Percentiles rank a stretch among this genome's conserved stretches.
These are phyloP conservation scores for Centroberyx gerrardi DNA, from an alignment of 2,797 vertebrate species.

Conservation along the genomic window DNA sequence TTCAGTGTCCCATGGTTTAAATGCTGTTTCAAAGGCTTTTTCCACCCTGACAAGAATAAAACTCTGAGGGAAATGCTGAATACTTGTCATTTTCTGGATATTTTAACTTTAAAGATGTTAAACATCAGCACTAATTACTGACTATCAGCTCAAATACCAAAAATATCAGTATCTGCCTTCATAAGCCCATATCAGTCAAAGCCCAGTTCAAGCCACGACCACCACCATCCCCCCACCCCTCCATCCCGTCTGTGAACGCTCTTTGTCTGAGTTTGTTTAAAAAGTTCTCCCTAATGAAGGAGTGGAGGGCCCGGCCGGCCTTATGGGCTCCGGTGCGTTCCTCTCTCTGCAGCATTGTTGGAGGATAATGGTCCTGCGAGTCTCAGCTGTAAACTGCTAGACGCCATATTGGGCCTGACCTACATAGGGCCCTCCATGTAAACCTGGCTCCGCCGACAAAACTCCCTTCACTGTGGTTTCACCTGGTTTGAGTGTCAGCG, in stretches of 20 bases:
- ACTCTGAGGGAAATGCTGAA: no score
- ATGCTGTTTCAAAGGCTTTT: no score
- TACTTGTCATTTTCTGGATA: not conserved
- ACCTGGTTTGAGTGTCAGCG: not conserved
- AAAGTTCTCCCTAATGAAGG: conserved; percentile 86
- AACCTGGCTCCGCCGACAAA: conserved; percentile 34
- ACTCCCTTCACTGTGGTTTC: not conserved
- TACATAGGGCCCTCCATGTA: conserved; percentile 70
- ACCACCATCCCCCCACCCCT: not conserved
- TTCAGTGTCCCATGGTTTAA: no score
- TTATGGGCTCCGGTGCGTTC: conserved; percentile 89
- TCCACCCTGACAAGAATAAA: no score
- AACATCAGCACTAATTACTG: not conserved
- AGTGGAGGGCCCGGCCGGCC: conserved; percentile 77
- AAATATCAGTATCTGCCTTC: no score
- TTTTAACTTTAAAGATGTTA: no score
- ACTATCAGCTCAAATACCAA: conserved; percentile 2
- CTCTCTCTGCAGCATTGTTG: conserved; percentile 74
- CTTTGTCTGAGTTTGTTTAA: conserved; percentile 90
- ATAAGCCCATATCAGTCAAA: no score
- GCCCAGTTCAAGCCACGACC: not conserved
- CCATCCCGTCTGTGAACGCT: conserved; percentile 77
- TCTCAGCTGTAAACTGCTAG: conserved; percentile 70
- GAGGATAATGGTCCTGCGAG: conserved; percentile 77
- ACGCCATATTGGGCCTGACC: conserved; percentile 79